Evolutionary conservation across 2,797 vertebrate species (phyloP), one percentile per base, ranked within the genome.

Genomic region (Leptodactylus fallax): DNA sequence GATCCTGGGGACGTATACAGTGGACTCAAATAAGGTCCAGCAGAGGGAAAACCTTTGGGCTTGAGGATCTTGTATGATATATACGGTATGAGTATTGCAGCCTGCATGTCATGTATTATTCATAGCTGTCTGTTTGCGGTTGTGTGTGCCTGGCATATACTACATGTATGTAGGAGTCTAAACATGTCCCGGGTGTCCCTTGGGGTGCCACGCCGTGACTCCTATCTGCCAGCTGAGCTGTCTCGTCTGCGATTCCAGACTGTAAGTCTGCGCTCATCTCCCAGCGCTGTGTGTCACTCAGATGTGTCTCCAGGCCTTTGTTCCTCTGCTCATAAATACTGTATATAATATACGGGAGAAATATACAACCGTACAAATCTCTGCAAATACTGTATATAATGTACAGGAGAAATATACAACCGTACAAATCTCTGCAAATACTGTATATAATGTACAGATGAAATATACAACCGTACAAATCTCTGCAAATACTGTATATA

Each of bases 181-280:
- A 74, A 13, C 60, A 72, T 87, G 77, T 81, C 58, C 10, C 21
- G 4, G 27, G 0, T 81, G 12, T 83, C 83, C 83, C 83, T n/a
- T 21, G 79, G 80, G 87, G 58, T 65, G 49, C 65, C 87, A 65
- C 56, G 55, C 77, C 81, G 49, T 12, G 55, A 36, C 36, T 36
- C 36, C 36, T 81, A 85, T 85, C 83, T 85, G 77, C 77, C 78
- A 88, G 83, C 77, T 81, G 83, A 88, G 83, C 83, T 63, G 79
- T 69, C 83, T 81, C 21, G 83, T 74, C 87, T 63, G 21, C 16
- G 45, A 27, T 51, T 85, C 51, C 87, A 79, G 81, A 56, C 74
- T 45, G n/a, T 3, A 45, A 82, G 78, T 76, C 83, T 81, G 77
- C 36, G 53, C 56, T 51, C 61, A 36, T 80, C 53, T 49, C 67